Base-by-base conservation (phyloP, 1,140 invertebrate species). In the Ctenoplectra terminalis region DNA sequence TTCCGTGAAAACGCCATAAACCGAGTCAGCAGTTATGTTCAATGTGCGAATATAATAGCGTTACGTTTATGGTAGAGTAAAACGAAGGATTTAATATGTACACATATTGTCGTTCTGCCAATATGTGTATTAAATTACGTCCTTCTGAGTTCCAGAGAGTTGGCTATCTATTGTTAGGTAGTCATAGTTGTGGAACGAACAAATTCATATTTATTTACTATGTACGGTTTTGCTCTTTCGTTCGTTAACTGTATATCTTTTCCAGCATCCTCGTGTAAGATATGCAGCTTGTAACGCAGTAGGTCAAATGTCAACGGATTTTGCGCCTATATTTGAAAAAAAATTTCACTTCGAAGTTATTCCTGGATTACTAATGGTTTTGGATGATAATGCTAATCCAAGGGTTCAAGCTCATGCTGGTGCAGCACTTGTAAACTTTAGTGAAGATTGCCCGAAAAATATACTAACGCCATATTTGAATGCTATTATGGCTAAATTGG, bases 201-300 rank as follows among this genome's bases (percentile, higher is more conserved):
- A n/a, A n/a, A n/a, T n/a, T n/a, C n/a, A n/a, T n/a, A n/a, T n/a
- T n/a, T n/a, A n/a, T n/a, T n/a, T n/a, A n/a, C n/a, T n/a, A n/a
- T n/a, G n/a, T n/a, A n/a, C n/a, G n/a, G n/a, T n/a, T n/a, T n/a
- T n/a, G n/a, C n/a, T n/a, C n/a, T n/a, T n/a, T n/a, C n/a, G n/a
- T n/a, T n/a, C n/a, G n/a, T n/a, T n/a, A n/a, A n/a, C n/a, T n/a
- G 4, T 7, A 23, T 63, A 87, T 86, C 60, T 84, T 87, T 94
- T 93, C 26, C 86, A 97, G 95, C 98, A 99, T 94, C 98, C 98
- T 20, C 94, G 98, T 83, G 98, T 99, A 0, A 95, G 98, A 60
- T 99, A 99, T 91, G 99, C 99, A 40, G 98, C 98, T 63, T 99
- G 99, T 91, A 99, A 99, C 94, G 98, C 99, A n/a, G 96, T 99